Conservation (phyloP, 37 sponge, comb jelly and placozoan species). For the Lycopodina hypogea region DNA sequence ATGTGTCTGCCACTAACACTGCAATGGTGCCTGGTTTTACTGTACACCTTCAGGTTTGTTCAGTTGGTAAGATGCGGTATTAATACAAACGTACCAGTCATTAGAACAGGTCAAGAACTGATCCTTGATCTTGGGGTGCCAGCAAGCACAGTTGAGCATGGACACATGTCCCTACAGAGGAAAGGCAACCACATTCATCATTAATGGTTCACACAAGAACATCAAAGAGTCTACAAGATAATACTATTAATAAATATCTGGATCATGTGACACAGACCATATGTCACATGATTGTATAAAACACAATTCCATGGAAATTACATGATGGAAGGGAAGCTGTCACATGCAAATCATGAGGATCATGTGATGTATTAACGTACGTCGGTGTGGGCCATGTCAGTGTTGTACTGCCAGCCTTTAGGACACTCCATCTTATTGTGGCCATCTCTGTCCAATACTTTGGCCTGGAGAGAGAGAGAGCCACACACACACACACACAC, state of each 20-base stretch:
- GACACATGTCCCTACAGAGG: constrained; percentile 75
- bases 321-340: no score
- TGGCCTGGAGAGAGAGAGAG: constrained; percentile 47
- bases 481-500: neutral
- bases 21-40: no score
- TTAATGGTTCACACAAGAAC: neutral
- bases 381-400: constrained; percentile 91
- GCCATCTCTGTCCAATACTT: constrained; percentile 91
- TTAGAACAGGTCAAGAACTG: constrained; percentile 84
- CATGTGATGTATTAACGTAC: constrained; percentile 19
- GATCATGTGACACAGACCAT: neutral
- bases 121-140: constrained; percentile 84
- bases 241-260: neutral
- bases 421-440: constrained; percentile 69
- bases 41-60: no score
- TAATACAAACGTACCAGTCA: constrained; percentile 66
- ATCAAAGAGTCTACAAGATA: neutral
- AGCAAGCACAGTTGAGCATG: constrained; percentile 77
- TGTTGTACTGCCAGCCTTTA: constrained; percentile 90
- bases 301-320: no score
- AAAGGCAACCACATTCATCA: neutral
- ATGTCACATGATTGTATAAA: neutral
- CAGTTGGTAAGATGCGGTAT: no score
- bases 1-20: no score
- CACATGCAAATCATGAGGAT: no score